phyloP scores from a whole-genome alignment of 2,113 vertebrate species.

The Euleptes europaea region DNA sequence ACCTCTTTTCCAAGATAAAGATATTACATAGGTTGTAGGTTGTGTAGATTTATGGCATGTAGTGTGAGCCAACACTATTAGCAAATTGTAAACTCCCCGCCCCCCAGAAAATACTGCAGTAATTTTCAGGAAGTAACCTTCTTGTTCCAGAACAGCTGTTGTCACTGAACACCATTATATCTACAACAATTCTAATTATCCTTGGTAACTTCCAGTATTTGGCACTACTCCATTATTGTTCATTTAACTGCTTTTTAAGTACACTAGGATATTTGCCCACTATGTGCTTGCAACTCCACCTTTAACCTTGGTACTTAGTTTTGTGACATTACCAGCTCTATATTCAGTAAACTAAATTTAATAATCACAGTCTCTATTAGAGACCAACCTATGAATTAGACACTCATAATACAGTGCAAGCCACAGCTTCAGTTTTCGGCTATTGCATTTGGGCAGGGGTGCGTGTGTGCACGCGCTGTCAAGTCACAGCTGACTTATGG shows the following conservation, averaged over 20 bases:
- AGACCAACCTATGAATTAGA: neutral
- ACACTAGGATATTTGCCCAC: constrained; percentile 80
- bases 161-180: constrained; percentile 82
- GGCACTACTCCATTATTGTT: constrained; percentile 84
- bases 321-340: constrained; percentile 56
- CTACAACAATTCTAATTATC: constrained; percentile 86
- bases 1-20: constrained; percentile 51
- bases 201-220: constrained; percentile 81
- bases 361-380: neutral
- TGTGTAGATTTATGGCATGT: constrained; percentile 66
- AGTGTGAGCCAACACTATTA: constrained; percentile 75
- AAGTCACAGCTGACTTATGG: no score
- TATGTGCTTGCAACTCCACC: constrained; percentile 64
- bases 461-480: no score
- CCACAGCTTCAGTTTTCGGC: neutral
- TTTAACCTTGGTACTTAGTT: constrained; percentile 62
- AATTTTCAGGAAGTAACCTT: constrained; percentile 85
- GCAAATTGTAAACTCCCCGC: constrained; percentile 81
- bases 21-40: constrained; percentile 53
- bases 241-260: constrained; percentile 85
- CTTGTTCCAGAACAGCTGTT: constrained; percentile 85
- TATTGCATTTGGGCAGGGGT: neutral
- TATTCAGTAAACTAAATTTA: neutral
- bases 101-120: constrained; percentile 78
- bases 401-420: neutral